Base-by-base conservation (phyloP, 2,888 invertebrate genomes). In the Polyommatus icarus region DNA sequence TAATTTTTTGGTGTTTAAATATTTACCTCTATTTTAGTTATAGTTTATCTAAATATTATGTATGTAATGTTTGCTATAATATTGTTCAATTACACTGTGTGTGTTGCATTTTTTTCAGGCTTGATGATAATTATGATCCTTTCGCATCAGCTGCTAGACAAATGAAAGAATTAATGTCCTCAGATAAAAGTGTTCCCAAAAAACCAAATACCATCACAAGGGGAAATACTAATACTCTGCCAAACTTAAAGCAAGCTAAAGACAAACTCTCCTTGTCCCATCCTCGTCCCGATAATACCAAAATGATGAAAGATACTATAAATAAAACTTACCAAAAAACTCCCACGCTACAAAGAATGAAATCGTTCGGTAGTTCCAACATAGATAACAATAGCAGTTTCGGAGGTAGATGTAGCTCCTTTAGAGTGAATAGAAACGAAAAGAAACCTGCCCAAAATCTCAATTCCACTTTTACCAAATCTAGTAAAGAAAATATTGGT, bases 111-210 rank as follows among this genome's bases (percentile, higher is more conserved):
- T 81, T 83, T 92, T 91, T 84, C 93, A 94, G 94, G 86, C 84
- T 91, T 82, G 94, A 94, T 83, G 95, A 95, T 84, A 94, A 90
- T 84, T 97, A 97, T 90, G 96, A 97, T 89, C 97, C 97, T 76
- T 97, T 97, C 90, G 91, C 96, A 82, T 96, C 96, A 82, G 97
- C 97, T 76, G 97, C 97, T 91, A 96, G 96, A 81, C 97, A 98
- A 91, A 95, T 97, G 93, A 96, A 96, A 90, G 97, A 97, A 86
- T 95, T 98, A 57, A 96, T 97, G 91, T 96, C 96, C 76, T 95
- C 96, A 79, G 96, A 96, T 82, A 95, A 95, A 78, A 93, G 91
- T 86, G 89, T 94, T 83, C 90, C 93, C 82, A 92, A 91, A 89
- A 92, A 90, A 86, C 80, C 87, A 81, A 89, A 90, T 84, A 88